phyloP scores from a whole-genome alignment of 2,888 invertebrate species.

The Pollenia angustigena region DNA sequence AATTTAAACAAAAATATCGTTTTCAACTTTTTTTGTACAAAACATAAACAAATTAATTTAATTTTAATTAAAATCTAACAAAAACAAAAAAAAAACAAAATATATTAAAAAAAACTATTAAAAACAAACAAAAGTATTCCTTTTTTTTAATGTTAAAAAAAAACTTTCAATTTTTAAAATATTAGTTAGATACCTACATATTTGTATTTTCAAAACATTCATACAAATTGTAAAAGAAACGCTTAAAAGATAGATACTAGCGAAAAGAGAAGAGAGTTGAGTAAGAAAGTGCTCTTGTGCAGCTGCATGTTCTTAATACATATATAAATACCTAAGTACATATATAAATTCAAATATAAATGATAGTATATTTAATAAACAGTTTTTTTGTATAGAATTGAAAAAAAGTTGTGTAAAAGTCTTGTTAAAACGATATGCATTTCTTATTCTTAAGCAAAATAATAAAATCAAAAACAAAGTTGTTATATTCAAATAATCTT shows the following conservation, averaged over 20 bases:
- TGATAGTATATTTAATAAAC: constrained; percentile 66
- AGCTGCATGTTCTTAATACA: constrained; percentile 51
- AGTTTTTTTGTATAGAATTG: constrained; percentile 74
- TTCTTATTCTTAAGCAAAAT: constrained; percentile 66
- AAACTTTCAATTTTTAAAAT: not conserved
- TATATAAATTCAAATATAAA: constrained; percentile 36
- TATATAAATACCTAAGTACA: not conserved
- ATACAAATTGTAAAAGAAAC: not conserved
- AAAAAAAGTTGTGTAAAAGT: constrained; percentile 65
- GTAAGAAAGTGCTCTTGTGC: constrained; percentile 6
- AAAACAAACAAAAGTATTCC: not conserved
- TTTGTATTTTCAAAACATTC: not conserved
- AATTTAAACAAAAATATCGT: constrained; percentile 28
- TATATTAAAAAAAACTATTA: not conserved
- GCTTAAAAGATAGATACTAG: not conserved
- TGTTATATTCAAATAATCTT: constrained; percentile 48
- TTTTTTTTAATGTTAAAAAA: constrained; percentile 10
- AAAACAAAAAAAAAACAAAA: constrained; percentile 17
- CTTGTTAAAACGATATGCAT: constrained; percentile 71
- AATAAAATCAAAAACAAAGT: constrained; percentile 55
- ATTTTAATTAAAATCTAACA: constrained; percentile 27
- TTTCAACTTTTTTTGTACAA: constrained; percentile 50
- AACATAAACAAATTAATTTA: constrained; percentile 28
- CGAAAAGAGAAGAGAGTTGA: not conserved
- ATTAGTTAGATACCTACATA: not conserved